Conservation (phyloP, 2,113 vertebrate genomes). For the Leptocoma aspasia region DNA sequence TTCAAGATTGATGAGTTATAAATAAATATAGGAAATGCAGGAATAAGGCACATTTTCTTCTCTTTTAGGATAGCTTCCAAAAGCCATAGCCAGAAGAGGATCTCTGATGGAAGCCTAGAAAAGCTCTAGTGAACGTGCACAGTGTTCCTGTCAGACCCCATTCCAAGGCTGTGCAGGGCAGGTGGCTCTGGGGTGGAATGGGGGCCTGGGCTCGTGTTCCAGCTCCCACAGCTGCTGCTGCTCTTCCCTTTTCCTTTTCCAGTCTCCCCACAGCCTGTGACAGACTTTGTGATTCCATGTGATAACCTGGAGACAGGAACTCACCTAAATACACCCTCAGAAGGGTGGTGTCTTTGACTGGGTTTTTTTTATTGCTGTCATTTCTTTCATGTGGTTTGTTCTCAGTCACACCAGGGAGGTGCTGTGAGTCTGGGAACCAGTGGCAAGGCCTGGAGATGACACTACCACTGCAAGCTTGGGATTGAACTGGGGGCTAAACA, state of each 20-base stretch:
- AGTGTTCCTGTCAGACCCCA: background rate
- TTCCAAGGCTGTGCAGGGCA: background rate
- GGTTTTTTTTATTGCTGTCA: background rate
- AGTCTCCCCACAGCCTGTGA: background rate
- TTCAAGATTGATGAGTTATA: background rate
- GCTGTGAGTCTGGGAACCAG: background rate
- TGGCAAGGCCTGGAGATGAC: background rate
- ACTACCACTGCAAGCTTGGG: background rate
- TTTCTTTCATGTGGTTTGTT: background rate
- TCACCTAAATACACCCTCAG: background rate
- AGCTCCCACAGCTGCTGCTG: background rate
- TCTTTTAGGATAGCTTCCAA: background rate
- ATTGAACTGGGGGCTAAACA: background rate
- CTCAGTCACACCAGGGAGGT: background rate
- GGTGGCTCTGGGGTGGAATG: accelerated
- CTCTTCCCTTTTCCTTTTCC: background rate
- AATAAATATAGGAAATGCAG: background rate
- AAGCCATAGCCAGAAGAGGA: background rate
- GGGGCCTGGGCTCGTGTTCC: background rate
- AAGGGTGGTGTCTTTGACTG: background rate
- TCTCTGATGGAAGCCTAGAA: background rate
- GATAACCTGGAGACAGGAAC: background rate
- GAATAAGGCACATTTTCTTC: background rate
- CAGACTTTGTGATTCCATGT: background rate
- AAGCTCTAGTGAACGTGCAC: background rate